Evolutionary conservation across 2,797 vertebrate species (phyloP).

Genomic region (Falco peregrinus): DNA sequence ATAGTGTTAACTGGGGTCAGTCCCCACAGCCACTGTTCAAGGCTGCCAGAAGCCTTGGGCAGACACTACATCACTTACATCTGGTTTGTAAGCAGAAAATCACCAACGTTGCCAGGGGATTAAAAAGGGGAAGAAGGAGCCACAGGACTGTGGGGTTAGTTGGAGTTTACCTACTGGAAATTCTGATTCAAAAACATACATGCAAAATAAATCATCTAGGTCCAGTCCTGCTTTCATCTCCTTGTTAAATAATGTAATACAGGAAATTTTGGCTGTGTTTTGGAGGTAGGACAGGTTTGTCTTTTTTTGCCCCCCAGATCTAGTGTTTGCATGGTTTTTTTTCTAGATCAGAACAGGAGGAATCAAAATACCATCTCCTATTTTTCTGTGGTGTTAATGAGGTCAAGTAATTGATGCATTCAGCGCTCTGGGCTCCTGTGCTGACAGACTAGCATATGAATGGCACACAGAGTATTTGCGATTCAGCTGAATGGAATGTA

Average conservation of each 20-base stretch:
- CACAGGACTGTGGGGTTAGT: not conserved
- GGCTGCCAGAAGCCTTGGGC: not conserved
- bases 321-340: not conserved
- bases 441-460: not conserved
- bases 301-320: not conserved
- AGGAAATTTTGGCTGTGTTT: not conserved
- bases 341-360: not conserved
- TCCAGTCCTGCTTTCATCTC: not conserved
- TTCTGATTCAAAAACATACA: not conserved
- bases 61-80: not conserved
- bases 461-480: not conserved
- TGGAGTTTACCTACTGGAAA: slow-evolving; percentile 22
- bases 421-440: fast-evolving
- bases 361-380: not conserved
- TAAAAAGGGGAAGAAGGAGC: not conserved
- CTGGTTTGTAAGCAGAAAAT: not conserved
- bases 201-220: not conserved
- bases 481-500: slow-evolving; percentile 10
- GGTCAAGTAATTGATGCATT: not conserved
- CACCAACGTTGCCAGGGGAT: not conserved
- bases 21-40: not conserved
- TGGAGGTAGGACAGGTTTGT: not conserved
- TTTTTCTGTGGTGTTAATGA: not conserved
- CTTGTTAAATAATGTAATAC: not conserved
- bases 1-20: not conserved